Conservation (phyloP, 2,113 vertebrate species). For the Plestiodon gilberti region DNA sequence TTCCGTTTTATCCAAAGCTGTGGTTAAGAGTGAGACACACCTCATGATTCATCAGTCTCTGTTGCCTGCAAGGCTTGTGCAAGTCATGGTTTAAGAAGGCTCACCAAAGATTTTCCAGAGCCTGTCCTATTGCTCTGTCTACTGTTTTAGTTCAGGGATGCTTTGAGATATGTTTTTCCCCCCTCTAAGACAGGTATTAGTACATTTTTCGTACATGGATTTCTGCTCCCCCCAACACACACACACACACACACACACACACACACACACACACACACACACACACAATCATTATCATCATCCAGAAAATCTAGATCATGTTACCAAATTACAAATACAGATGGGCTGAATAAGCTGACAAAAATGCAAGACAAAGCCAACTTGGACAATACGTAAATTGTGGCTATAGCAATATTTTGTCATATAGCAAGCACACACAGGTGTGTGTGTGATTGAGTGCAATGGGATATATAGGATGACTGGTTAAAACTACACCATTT, state of each 20-base stretch:
- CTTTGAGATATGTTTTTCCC: background rate
- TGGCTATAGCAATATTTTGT: slow-evolving; percentile 15
- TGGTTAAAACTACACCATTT: slow-evolving; percentile 57
- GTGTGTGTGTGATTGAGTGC: slow-evolving; percentile 37
- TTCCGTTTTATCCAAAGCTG: too few species aligned
- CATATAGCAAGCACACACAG: slow-evolving; percentile 20
- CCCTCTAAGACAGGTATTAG: background rate
- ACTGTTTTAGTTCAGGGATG: background rate
- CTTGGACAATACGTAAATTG: slow-evolving; percentile 6
- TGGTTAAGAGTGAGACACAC: background rate
- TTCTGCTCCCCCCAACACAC: background rate
- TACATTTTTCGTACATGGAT: background rate
- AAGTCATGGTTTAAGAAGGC: background rate
- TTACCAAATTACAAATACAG: background rate
- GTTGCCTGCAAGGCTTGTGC: background rate
- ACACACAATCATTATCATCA: too few species aligned
- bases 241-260: too few species aligned
- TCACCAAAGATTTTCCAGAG: background rate
- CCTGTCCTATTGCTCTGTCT: background rate
- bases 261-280: too few species aligned
- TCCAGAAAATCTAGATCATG: too few species aligned
- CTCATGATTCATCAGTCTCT: background rate
- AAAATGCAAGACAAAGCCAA: slow-evolving; percentile 13
- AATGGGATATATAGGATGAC: slow-evolving; percentile 44
- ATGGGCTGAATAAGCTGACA: slow-evolving; percentile 14